These are phyloP conservation scores for Corythornis vintsioides DNA, from an alignment of 2,113 vertebrate genomes.

Conservation along the genomic window DNA sequence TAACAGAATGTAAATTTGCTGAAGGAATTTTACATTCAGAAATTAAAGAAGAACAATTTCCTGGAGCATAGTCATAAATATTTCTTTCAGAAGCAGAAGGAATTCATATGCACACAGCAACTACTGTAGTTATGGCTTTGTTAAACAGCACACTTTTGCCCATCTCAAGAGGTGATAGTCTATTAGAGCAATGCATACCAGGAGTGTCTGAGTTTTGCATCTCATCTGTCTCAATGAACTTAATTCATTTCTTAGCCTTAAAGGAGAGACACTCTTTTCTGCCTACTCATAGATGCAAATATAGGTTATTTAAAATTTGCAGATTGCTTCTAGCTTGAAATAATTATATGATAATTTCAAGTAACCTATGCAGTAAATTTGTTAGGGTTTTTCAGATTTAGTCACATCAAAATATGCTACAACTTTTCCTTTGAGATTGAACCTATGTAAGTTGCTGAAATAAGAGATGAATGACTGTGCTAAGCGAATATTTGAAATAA, in stretches of 20 bases:
- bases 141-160: neutral
- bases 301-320: neutral
- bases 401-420: neutral
- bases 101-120: neutral
- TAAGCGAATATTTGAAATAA: neutral
- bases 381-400: neutral
- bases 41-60: conserved; percentile 42
- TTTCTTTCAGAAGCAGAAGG: neutral
- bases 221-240: neutral
- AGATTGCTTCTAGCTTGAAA: neutral
- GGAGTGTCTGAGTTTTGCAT: neutral
- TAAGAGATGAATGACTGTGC: neutral
- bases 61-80: neutral
- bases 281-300: neutral
- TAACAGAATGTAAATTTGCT: conserved; percentile 35
- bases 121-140: neutral
- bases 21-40: conserved; percentile 23
- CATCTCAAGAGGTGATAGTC: neutral
- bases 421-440: neutral
- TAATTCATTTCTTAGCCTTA: neutral
- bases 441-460: neutral
- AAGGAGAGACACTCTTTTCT: neutral
- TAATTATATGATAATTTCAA: neutral
- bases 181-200: neutral
- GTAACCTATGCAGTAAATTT: neutral